Base-by-base conservation (phyloP, 2,888 invertebrate genomes). In the Strigamia transsilvanica region DNA sequence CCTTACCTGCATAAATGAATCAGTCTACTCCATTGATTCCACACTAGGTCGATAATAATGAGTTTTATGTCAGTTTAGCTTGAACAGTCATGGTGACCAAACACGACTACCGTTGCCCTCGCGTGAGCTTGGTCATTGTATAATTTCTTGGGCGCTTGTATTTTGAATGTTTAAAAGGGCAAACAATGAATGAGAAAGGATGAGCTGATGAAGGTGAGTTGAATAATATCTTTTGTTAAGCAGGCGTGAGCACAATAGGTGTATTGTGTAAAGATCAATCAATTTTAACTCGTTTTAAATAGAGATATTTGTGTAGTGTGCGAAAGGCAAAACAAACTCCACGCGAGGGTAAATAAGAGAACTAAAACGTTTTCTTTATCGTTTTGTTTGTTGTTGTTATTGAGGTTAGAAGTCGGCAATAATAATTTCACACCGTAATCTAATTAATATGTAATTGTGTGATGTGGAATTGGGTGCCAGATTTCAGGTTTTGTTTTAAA, bases 201-300 rank as follows among this genome's bases (percentile, higher is more conserved):
- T 56, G 56, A 56, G 56, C 18, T 7, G 56, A 56, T 56, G 56
- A 56, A 56, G 56, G 56, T 56, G 56, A 56, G 56, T 56, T 56
- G n/a, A n/a, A 9, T 13, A 56, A 56, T 56, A 18, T 27, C 2
- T 21, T 1, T 6, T 56, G 21, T 18, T 18, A 56, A 51, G 2
- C 56, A 56, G 15, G 21, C n/a, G 7, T 9, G 18, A n/a, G 21
- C 56, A 56, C 56, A 56, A n/a, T n/a, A 18, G 56, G 5, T n/a
- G 18, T 56, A 18, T 56, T 9, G 1, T 18, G 4, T 56, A 56
- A 56, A 56, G 9, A 21, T 38, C n/a, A 56, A 18, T 18, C 18
- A 18, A 18, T 56, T 56, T 56, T 56, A n/a, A 56, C 56, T 56
- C 9, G 56, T 18, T 56, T 56, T 56, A 56, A 56, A 56, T 56